A percentile compares a stretch with the other conserved stretches of the same genome.
Conservation (phyloP, 37 sponge, comb jelly and placozoan genomes). For the Haliclona indistincta region DNA sequence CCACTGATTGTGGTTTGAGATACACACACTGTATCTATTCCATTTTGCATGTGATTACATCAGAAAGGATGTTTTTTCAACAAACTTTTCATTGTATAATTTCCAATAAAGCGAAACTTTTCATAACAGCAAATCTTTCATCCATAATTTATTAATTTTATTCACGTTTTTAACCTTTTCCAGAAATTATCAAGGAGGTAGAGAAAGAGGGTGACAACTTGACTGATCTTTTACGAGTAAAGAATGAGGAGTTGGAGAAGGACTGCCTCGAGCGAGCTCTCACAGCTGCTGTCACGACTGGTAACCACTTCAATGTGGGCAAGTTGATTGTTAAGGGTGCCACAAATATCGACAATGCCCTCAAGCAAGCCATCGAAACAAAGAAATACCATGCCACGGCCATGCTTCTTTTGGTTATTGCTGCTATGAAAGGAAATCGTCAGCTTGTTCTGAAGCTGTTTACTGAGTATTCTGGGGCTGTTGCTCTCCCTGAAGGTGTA, state of each 20-base stretch:
- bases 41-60: too few relatives aligned
- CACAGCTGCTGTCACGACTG: conserved; percentile 48
- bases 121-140: too few relatives aligned
- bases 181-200: conserved; percentile 75
- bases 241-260: conserved; percentile 37
- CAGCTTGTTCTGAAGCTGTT: conserved; percentile 60
- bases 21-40: too few relatives aligned
- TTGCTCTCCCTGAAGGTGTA: not conserved
- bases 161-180: too few relatives aligned
- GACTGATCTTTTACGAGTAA: conserved; percentile 39
- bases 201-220: conserved; percentile 56
- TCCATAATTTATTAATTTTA: too few relatives aligned
- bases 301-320: conserved; percentile 56
- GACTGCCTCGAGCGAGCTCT: conserved; percentile 67
- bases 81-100: too few relatives aligned
- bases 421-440: conserved; percentile 45
- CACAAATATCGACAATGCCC: conserved; percentile 35
- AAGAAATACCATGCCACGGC: conserved; percentile 48
- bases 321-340: conserved; percentile 71
- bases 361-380: conserved; percentile 21
- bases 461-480: conserved; percentile 29
- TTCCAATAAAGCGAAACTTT: too few relatives aligned
- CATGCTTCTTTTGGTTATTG: conserved; percentile 62
- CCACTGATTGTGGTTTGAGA: too few relatives aligned
- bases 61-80: too few relatives aligned